Evolutionary conservation across 2,888 invertebrate genomes (phyloP).

Genomic region (Bellardia pandia): DNA sequence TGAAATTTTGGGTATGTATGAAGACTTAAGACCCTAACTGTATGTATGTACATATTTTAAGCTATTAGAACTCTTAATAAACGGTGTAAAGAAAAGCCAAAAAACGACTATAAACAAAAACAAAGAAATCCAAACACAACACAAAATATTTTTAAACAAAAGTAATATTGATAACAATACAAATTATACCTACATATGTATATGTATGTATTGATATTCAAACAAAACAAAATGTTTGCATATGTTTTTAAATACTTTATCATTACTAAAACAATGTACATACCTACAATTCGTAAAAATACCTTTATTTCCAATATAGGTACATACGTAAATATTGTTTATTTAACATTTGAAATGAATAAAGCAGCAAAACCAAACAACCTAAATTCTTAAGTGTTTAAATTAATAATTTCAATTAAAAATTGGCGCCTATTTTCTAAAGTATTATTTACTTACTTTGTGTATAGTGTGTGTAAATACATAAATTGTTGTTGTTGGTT

Average conservation of each 20-base stretch:
- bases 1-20: too few species aligned
- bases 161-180: slow-evolving; percentile 45
- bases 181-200: neutral
- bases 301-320: neutral
- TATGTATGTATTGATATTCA: slow-evolving; percentile 14
- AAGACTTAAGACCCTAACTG: too few species aligned
- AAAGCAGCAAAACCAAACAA: slow-evolving; percentile 52
- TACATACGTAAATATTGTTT: slow-evolving; percentile 16
- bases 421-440: slow-evolving; percentile 72
- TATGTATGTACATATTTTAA: neutral
- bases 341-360: slow-evolving; percentile 24
- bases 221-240: slow-evolving; percentile 65
- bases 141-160: slow-evolving; percentile 22
- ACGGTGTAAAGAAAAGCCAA: slow-evolving; percentile 36
- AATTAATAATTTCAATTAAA: slow-evolving; percentile 74
- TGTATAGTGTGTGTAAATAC: slow-evolving; percentile 22
- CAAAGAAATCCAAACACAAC: slow-evolving; percentile 31
- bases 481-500: slow-evolving; percentile 23
- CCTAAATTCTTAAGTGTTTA: slow-evolving; percentile 71
- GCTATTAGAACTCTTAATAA: slow-evolving; percentile 43
- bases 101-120: slow-evolving; percentile 25
- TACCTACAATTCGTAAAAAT: neutral
- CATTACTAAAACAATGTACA: slow-evolving; percentile 44
- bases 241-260: slow-evolving; percentile 33
- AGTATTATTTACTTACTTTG: slow-evolving; percentile 55